Base-by-base conservation (phyloP, 2,888 invertebrate genomes). In the Drosophila kuntzei region DNA sequence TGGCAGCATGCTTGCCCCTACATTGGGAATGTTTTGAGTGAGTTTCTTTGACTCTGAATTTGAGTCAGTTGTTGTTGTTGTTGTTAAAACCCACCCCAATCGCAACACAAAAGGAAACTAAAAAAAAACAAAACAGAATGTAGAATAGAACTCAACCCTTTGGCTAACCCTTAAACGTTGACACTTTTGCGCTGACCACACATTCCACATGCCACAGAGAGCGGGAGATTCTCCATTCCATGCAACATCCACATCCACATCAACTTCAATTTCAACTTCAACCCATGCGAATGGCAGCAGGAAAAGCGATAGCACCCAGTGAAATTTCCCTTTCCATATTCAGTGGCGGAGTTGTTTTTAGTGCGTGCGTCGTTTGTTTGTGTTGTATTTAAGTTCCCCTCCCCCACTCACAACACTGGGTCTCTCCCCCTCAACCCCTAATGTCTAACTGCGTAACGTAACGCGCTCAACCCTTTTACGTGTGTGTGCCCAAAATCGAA, bases 111-210 rank as follows among this genome's bases (percentile, higher is more conserved):
- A 18, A 12, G 8, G 9, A 16, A 29, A 18, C 61, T 29, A 3
- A 46, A 16, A 49, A 39, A 29, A 29, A 3, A 46, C 20, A 49
- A 39, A 29, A 29, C 14, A 20, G 37, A 14, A 14, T 2, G 16
- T 18, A 16, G 51, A 27, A 37, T 27, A 14, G 50, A 14, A 62
- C 73, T 29, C 87, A 89, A 87, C 89, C 89, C 90, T 77, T 87
- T 62, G 69, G 75, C 67, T 72, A 74, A 82, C 79, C 76, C 85
- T 68, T 86, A 83, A 83, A 76, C 73, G 89, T 60, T 86, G 82
- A 83, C 82, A 83, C 87, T 82, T 88, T 80, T 66, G 53, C 39
- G 69, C 68, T 88, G 88, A 82, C 82, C 82, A 82, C 82, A 84
- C 80, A 76, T 63, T 55, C 65, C 60, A 73, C 74, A 44, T 61